Conservation (phyloP, 2,797 vertebrate genomes). For the Sebastes flavidus region DNA sequence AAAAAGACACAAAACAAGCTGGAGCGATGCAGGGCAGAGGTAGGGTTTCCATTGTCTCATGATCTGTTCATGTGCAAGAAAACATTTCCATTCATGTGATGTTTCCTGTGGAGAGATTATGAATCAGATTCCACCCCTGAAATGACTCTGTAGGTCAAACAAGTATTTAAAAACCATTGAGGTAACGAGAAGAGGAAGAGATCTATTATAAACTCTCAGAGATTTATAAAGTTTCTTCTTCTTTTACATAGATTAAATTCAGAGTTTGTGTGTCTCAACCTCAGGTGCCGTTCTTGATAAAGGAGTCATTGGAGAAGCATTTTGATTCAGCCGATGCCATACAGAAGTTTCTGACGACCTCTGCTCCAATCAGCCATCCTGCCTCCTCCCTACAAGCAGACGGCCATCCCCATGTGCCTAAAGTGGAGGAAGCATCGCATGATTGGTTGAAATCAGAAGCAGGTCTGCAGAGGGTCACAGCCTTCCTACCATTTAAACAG, state of each 20-base stretch:
- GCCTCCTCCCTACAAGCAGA: slow-evolving; percentile 33
- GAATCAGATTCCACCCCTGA: neutral
- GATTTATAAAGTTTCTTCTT: neutral
- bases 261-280: slow-evolving; percentile 32
- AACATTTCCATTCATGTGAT: neutral
- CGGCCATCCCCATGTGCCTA: slow-evolving; percentile 23
- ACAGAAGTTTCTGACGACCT: slow-evolving; percentile 53
- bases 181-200: neutral
- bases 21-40: neutral
- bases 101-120: neutral
- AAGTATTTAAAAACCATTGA: neutral
- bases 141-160: neutral
- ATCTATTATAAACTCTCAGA: neutral
- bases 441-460: slow-evolving; percentile 65
- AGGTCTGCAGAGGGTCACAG: slow-evolving; percentile 63
- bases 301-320: slow-evolving; percentile 78
- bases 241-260: neutral
- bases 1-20: neutral
- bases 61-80: neutral
- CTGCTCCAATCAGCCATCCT: slow-evolving; percentile 18
- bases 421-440: slow-evolving; percentile 44
- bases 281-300: slow-evolving; percentile 79
- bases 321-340: slow-evolving; percentile 68
- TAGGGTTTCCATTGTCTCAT: too few species aligned
- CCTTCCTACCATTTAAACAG: slow-evolving; percentile 77